These are phyloP conservation scores for Eugnorisma glareosa DNA, from an alignment of 2,888 invertebrate species.

Conservation along the genomic window DNA sequence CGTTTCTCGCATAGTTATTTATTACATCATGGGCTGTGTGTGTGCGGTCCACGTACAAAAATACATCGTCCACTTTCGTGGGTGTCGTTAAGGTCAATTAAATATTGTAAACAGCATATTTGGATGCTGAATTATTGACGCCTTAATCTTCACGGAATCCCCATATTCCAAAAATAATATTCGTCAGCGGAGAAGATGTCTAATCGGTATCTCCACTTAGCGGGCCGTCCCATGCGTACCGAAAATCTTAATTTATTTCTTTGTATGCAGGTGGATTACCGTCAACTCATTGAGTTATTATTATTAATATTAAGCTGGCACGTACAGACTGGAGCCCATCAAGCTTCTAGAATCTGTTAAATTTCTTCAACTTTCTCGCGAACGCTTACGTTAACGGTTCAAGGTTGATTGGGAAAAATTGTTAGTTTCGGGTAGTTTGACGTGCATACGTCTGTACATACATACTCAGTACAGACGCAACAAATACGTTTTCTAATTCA, in stretches of 20 bases:
- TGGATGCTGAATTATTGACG: slow-evolving; percentile 22
- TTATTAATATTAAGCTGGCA: slow-evolving; percentile 50
- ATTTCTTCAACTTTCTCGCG: too few relatives aligned
- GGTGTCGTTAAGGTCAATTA: slow-evolving; percentile 52
- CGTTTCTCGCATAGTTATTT: slow-evolving; percentile 49
- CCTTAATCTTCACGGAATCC: slow-evolving; percentile 22
- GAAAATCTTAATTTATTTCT: slow-evolving; percentile 40
- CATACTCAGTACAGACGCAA: slow-evolving; percentile 27
- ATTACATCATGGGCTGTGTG: slow-evolving; percentile 43
- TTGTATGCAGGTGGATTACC: slow-evolving; percentile 45
- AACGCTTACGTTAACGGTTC: too few relatives aligned
- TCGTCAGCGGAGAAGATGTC: slow-evolving; percentile 6
- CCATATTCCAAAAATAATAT: slow-evolving; percentile 28
- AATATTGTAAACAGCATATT: slow-evolving; percentile 47
- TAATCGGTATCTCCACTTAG: slow-evolving; percentile 34
- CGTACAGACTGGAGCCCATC: too few relatives aligned
- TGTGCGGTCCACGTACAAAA: slow-evolving; percentile 41
- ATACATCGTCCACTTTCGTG: slow-evolving; percentile 52
- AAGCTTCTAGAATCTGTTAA: too few relatives aligned
- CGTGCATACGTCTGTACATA: too few relatives aligned
- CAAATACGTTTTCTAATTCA: slow-evolving; percentile 51
- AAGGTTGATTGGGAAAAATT: too few relatives aligned
- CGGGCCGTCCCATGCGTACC: slow-evolving; percentile 22
- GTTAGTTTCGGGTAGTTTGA: too few relatives aligned
- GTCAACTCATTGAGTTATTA: slow-evolving; percentile 44